Conservation (phyloP, 1,140 invertebrate species). For the Littorina saxatilis region DNA sequence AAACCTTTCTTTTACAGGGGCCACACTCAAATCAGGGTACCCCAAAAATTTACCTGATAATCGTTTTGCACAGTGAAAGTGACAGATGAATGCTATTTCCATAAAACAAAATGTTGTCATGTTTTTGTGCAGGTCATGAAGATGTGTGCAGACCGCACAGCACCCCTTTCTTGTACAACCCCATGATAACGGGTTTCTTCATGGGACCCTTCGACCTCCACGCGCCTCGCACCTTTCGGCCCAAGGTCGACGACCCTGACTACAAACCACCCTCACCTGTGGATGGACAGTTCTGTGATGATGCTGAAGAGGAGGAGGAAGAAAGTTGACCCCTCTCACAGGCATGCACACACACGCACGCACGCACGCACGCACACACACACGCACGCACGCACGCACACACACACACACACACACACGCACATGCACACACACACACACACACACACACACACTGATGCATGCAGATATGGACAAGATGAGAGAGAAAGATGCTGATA, state of each 20-base stretch:
- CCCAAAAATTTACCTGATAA: too few species aligned
- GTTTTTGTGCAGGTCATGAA: neutral
- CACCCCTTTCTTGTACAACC: neutral
- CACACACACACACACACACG: neutral
- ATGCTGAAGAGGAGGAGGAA: slow-evolving; percentile 19
- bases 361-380: neutral
- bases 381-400: neutral
- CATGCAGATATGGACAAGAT: neutral
- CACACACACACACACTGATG: neutral
- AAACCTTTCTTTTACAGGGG: too few species aligned
- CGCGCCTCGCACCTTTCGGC: neutral
- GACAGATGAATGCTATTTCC: too few species aligned
- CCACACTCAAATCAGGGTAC: too few species aligned
- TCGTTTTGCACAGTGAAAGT: too few species aligned
- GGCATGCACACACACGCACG: too few species aligned
- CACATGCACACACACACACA: neutral
- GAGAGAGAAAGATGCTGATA: neutral
- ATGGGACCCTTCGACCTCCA: neutral
- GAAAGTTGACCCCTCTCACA: too few species aligned
- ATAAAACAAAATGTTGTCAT: neutral
- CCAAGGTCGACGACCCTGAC: neutral
- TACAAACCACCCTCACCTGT: neutral
- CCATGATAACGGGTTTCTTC: neutral
- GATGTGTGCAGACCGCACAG: neutral
- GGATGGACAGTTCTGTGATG: slow-evolving; percentile 37